Conservation (phyloP, 2,888 invertebrate species). For the Julus scanicus region DNA sequence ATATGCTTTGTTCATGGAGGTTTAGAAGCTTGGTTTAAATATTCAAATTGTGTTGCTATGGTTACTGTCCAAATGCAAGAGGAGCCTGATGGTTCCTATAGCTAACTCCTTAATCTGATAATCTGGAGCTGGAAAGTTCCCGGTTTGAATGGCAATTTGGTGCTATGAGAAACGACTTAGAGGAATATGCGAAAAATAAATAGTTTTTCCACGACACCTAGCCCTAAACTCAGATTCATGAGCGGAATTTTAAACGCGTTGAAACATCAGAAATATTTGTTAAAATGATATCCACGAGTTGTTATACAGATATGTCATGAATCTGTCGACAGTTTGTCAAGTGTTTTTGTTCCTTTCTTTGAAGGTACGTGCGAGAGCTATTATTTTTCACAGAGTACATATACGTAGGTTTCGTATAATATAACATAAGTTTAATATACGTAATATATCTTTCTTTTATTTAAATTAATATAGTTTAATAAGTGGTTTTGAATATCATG, state of each 20-base stretch:
- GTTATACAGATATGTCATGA: not conserved
- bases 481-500: no score
- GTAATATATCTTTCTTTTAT: no score
- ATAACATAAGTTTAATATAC: no score
- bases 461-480: no score
- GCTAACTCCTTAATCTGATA: slow-evolving; percentile 20
- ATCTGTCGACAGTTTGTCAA: not conserved
- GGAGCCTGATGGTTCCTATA: slow-evolving; percentile 14
- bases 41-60: slow-evolving; percentile 22
- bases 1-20: slow-evolving; percentile 1
- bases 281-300: not conserved
- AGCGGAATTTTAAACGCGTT: not conserved
- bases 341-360: not conserved
- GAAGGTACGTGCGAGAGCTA: no score
- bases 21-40: slow-evolving; percentile 25
- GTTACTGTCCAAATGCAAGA: slow-evolving; percentile 20
- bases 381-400: no score
- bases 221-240: not conserved
- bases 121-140: not conserved
- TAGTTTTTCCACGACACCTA: not conserved
- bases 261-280: not conserved
- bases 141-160: not conserved
- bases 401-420: no score
- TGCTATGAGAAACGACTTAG: slow-evolving; percentile 5
- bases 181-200: not conserved